phyloP scores from a whole-genome alignment of 1,140 invertebrate genomes.

The Camponotus floridanus region DNA sequence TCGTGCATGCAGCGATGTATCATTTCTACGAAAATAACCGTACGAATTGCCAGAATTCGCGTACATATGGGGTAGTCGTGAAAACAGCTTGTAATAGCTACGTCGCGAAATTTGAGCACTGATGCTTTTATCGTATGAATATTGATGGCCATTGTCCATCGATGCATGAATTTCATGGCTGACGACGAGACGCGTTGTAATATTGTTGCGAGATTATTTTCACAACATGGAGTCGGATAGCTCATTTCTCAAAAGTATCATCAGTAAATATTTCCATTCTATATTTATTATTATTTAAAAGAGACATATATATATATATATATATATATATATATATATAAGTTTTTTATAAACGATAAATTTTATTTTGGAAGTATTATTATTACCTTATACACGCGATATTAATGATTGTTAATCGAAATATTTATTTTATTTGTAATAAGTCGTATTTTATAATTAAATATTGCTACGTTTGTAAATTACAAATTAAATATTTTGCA shows the following conservation, averaged over 20 bases:
- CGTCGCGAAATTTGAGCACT: constrained; percentile 55
- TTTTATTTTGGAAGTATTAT: constrained; percentile 3
- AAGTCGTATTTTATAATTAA: neutral
- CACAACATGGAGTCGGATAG: neutral
- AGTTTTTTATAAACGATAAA: neutral
- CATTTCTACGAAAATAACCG: constrained; percentile 38
- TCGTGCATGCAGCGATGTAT: neutral
- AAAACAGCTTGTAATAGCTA: constrained; percentile 64
- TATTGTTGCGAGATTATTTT: constrained; percentile 40
- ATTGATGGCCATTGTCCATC: constrained; percentile 53
- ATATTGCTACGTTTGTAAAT: neutral
- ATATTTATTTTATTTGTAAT: constrained; percentile 22
- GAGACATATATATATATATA: no score
- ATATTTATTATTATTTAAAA: constrained; percentile 3
- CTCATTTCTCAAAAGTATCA: constrained; percentile 26
- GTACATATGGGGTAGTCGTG: constrained; percentile 59
- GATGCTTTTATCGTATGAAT: constrained; percentile 61
- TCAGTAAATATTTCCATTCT: neutral
- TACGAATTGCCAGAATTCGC: constrained; percentile 52
- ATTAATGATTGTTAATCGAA: neutral
- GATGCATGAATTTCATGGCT: constrained; percentile 49
- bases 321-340: neutral
- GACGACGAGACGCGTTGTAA: neutral
- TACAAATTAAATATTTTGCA: neutral
- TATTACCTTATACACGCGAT: neutral